Base-by-base conservation (phyloP, 2,113 vertebrate genomes). In the Erinaceus europaeus region DNA sequence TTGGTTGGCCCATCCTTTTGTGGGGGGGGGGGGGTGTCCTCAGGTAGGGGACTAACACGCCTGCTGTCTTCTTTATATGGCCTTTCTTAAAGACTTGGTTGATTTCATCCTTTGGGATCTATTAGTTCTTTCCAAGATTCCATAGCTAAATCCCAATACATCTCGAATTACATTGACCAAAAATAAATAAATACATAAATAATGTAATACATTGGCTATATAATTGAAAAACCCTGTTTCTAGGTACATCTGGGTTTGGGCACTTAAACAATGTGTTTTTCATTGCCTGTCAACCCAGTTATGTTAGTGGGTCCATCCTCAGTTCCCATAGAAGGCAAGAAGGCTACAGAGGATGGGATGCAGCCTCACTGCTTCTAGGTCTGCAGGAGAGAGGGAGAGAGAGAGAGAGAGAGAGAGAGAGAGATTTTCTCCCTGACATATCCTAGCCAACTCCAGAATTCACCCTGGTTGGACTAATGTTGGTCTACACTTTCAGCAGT, bases 211-310 rank as follows among this genome's bases (percentile, higher is more conserved):
- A 32, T n/a, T 71, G 6, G 32, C 75, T 86, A n/a, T 68, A 9
- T 55, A 73, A 52, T 29, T 14, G 82, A 69, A 55, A 91, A 64
- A 9, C 9, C 4, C 42, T 65, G 65, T 25, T n/a, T 84, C 84
- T 64, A 90, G 91, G 40, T 55, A 23, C 27, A 69, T 55, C 75
- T 85, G 68, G 50, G 79, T 91, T 71, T 52, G 62, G 67, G 62
- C 9, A 4, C 62, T 46, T 36, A 21, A 4, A 9, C 7, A 46
- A 2, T 5, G 9, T 11, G 50, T 23, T 17, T 74, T 61, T 38
- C 64, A 27, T 7, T 12, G 50, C 46, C 23, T 76, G 50, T 62
- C 11, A 53, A 62, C 21, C 64, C 62, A 2, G 32, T 75, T 67
- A 61, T 84, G n/a, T 12, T 27, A 34, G 25, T 27, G 18, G 9